phyloP scores from a whole-genome alignment of 2,797 vertebrate species.

The Microcaecilia unicolor region DNA sequence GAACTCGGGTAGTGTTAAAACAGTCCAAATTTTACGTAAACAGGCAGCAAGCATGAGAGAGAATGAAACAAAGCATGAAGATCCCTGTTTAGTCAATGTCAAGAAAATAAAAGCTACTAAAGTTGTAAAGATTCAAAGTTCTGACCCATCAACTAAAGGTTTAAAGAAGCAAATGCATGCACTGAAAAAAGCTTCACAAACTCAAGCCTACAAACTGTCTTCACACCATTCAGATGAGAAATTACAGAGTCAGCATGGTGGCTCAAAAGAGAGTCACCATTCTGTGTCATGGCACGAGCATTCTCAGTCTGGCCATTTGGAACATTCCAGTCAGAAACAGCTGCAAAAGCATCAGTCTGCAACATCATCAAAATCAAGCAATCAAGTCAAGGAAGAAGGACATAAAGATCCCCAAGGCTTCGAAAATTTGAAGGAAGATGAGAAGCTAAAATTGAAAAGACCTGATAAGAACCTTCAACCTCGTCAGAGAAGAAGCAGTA shows the following conservation, averaged over 20 bases:
- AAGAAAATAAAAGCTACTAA: constrained; percentile 61
- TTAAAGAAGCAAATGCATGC: constrained; percentile 45
- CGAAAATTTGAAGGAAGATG: constrained; percentile 57
- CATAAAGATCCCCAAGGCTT: constrained; percentile 21
- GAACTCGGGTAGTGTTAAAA: constrained; percentile 34
- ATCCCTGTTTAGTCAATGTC: constrained; percentile 62
- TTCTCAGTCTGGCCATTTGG: constrained; percentile 35
- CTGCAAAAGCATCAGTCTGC: constrained; percentile 40
- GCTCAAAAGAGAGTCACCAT: constrained; percentile 47
- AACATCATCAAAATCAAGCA: constrained; percentile 32
- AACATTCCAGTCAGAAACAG: constrained; percentile 48
- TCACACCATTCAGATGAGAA: constrained; percentile 46
- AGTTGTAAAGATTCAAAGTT: constrained; percentile 32
- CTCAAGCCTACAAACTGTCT: constrained; percentile 43
- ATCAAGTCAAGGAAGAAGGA: constrained; percentile 47
- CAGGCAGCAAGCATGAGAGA: constrained; percentile 52
- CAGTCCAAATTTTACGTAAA: constrained; percentile 31
- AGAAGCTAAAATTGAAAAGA: constrained; percentile 74
- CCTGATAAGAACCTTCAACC: constrained; percentile 70
- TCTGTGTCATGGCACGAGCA: constrained; percentile 25
- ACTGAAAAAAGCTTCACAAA: constrained; percentile 44
- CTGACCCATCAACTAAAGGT: constrained; percentile 19
- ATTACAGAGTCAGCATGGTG: constrained; percentile 30
- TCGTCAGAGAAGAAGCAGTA: constrained; percentile 73
- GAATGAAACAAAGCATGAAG: too few relatives aligned